phyloP scores from a whole-genome alignment of 2,113 vertebrate species.

The Ivindomyrus marchei region DNA sequence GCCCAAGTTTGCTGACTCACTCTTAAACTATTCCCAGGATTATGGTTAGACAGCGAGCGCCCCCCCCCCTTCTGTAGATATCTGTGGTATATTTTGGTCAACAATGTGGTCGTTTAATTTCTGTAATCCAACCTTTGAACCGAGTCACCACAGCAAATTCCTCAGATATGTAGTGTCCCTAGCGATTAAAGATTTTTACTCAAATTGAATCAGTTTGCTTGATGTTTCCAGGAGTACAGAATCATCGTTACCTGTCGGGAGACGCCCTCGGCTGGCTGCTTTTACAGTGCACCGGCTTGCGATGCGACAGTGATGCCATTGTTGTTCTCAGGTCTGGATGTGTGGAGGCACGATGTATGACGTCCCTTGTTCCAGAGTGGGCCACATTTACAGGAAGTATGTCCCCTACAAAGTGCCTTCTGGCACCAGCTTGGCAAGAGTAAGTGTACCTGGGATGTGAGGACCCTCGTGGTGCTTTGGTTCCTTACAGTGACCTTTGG shows the following conservation, averaged over 20 bases:
- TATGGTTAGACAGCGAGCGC: not conserved
- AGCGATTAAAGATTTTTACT: not conserved
- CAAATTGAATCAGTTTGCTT: not conserved
- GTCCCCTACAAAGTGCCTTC: constrained; percentile 86
- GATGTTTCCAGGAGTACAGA: not conserved
- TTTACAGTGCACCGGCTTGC: not conserved
- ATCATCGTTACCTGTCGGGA: not conserved
- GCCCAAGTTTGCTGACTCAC: not conserved
- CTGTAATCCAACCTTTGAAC: not conserved
- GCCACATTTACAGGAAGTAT: constrained; percentile 85
- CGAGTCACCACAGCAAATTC: not conserved
- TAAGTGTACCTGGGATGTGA: constrained; percentile 46
- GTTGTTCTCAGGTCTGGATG: constrained; percentile 75
- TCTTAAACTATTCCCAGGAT: not conserved
- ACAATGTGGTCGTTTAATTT: not conserved
- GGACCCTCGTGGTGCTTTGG: not conserved
- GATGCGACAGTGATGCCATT: not conserved
- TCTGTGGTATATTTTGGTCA: not conserved
- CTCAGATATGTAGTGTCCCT: not conserved
- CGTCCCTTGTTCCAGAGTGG: constrained; percentile 80
- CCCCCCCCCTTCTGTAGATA: not conserved
- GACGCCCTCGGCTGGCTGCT: not conserved
- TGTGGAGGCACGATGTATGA: constrained; percentile 86
- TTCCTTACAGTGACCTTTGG: not conserved
- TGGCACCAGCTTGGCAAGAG: constrained; percentile 79